phyloP scores from a whole-genome alignment of 2,888 invertebrate genomes.

The Pogonocherus hispidulus region DNA sequence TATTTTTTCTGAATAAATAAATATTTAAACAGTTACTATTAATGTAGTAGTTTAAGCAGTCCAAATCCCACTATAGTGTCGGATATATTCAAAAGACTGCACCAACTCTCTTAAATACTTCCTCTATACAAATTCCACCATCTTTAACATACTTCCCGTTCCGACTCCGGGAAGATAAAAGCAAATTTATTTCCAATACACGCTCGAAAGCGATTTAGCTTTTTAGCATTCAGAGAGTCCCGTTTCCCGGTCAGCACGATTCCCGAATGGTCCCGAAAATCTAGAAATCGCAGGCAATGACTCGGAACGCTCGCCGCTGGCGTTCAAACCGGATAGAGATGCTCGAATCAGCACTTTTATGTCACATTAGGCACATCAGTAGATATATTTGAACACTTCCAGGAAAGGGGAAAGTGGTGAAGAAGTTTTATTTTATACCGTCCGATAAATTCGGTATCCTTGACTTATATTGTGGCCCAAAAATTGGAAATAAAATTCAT shows the following conservation, averaged over 20 bases:
- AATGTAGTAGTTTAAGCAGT: too few relatives aligned
- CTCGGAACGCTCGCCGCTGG: conserved; percentile 7
- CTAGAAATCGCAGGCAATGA: conserved; percentile 22
- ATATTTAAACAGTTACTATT: too few relatives aligned
- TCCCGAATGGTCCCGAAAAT: conserved; percentile 17
- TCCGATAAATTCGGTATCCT: neutral
- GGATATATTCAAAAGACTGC: too few relatives aligned
- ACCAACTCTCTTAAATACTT: too few relatives aligned
- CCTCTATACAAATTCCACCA: too few relatives aligned
- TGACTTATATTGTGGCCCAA: too few relatives aligned
- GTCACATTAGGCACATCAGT: conserved; percentile 5
- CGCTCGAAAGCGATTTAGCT: conserved; percentile 2
- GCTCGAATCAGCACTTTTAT: conserved; percentile 26
- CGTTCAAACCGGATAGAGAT: conserved; percentile 22
- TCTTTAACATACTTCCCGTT: neutral
- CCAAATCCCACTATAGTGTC: too few relatives aligned
- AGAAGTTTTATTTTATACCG: neutral
- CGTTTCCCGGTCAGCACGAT: conserved; percentile 22
- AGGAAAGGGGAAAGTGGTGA: neutral
- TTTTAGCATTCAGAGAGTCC: conserved; percentile 20
- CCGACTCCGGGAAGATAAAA: neutral
- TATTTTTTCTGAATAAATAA: too few relatives aligned
- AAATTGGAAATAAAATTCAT: too few relatives aligned
- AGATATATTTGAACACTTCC: neutral
- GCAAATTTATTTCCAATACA: conserved; percentile 6